phyloP scores from a whole-genome alignment of 2,888 invertebrate species.

The Ennomos quercinarius region DNA sequence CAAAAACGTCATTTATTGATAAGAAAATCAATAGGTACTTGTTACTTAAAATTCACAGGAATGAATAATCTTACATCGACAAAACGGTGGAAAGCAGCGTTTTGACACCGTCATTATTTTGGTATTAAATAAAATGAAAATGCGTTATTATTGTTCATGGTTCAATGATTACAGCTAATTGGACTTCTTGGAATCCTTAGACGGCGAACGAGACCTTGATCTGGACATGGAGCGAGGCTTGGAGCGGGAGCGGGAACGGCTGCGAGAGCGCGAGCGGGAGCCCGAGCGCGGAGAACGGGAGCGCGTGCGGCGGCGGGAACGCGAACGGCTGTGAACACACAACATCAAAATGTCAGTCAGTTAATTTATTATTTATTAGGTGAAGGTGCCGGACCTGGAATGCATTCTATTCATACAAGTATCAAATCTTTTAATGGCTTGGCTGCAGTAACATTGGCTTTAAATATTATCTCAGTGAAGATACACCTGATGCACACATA shows the following conservation, averaged over 20 bases:
- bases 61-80: slow-evolving; percentile 61
- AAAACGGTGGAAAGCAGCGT: slow-evolving; percentile 46
- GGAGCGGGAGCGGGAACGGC: slow-evolving; percentile 82
- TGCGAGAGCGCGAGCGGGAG: slow-evolving; percentile 77
- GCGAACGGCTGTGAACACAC: slow-evolving; percentile 81
- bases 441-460: no score
- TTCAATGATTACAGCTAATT: slow-evolving; percentile 56
- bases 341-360: background rate
- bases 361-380: no score
- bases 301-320: slow-evolving; percentile 87
- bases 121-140: slow-evolving; percentile 37
- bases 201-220: slow-evolving; percentile 78
- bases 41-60: slow-evolving; percentile 66
- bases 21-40: slow-evolving; percentile 61
- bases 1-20: slow-evolving; percentile 66
- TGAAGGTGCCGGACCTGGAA: no score
- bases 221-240: slow-evolving; percentile 80
- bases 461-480: background rate
- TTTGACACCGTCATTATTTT: slow-evolving; percentile 41
- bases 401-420: no score
- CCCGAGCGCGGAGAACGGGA: slow-evolving; percentile 85
- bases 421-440: no score
- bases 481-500: slow-evolving; percentile 24
- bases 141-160: slow-evolving; percentile 38
- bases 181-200: slow-evolving; percentile 82